A percentile compares a stretch with the other conserved stretches of the same genome.
Conservation (phyloP, 2,113 vertebrate species). For the Ophiodon elongatus region DNA sequence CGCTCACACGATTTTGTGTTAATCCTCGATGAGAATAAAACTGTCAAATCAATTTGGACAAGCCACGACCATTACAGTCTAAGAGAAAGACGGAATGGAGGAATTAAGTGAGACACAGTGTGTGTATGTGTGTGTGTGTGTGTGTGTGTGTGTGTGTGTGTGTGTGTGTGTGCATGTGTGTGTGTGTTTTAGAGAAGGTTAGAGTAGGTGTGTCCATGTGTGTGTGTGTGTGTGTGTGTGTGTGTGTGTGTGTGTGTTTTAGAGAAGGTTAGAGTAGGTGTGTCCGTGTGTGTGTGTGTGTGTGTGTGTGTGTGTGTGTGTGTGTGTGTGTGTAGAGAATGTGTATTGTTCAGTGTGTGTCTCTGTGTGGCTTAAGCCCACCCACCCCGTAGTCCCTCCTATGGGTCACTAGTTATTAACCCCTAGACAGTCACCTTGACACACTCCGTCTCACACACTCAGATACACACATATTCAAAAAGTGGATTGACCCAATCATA, state of each 20-base stretch:
- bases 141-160: constrained; percentile 9
- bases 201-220: constrained; percentile 1
- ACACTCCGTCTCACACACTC: constrained; percentile 29
- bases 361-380: constrained; percentile 43
- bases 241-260: constrained; percentile 12
- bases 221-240: constrained; percentile 11
- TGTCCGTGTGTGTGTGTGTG: constrained; percentile 4
- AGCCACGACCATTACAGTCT: not conserved
- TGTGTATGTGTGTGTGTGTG: constrained; percentile 27
- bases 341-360: constrained; percentile 5
- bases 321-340: too few relatives aligned
- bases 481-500: constrained; percentile 27
- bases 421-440: constrained; percentile 78
- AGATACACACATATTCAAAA: constrained; percentile 22
- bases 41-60: constrained; percentile 42
- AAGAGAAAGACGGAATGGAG: constrained; percentile 34
- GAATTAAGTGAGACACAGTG: not conserved
- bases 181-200: not conserved
- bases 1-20: constrained; percentile 11
- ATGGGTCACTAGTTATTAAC: constrained; percentile 80
- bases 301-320: too few relatives aligned
- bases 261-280: not conserved
- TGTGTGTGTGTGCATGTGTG: constrained; percentile 1
- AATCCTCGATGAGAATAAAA: constrained; percentile 45
- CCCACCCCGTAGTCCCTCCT: constrained; percentile 45